Evolutionary conservation across 2,888 invertebrate genomes (phyloP).

Genomic region (Andrena bicolor): DNA sequence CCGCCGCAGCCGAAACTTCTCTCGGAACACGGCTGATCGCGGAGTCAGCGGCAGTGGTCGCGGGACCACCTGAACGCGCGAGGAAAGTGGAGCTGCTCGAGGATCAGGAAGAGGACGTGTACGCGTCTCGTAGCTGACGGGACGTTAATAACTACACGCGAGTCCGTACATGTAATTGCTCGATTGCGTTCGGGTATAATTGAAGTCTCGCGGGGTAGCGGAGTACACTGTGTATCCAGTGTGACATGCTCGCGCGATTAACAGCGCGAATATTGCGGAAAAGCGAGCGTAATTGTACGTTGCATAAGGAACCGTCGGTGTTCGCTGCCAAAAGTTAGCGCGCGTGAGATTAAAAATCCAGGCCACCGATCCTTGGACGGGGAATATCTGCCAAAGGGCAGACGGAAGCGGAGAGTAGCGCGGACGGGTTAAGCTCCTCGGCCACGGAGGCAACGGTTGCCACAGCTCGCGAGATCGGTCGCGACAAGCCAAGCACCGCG

Average conservation of each 20-base stretch:
- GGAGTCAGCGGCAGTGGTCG: conserved; percentile 55
- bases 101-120: conserved; percentile 21
- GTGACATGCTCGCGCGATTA: not conserved
- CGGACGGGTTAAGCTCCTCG: too few relatives aligned
- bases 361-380: too few relatives aligned
- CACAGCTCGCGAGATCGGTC: conserved; percentile 3
- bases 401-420: too few relatives aligned
- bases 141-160: conserved; percentile 33
- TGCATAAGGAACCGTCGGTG: too few relatives aligned
- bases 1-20: conserved; percentile 17
- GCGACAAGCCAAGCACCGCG: conserved; percentile 18
- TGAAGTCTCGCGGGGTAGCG: conserved; percentile 32
- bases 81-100: conserved; percentile 25
- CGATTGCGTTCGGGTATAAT: conserved; percentile 22
- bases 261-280: too few relatives aligned
- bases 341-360: too few relatives aligned
- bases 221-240: not conserved
- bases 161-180: conserved; percentile 30
- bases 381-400: too few relatives aligned
- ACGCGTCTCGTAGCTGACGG: conserved; percentile 23
- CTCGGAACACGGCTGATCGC: conserved; percentile 71
- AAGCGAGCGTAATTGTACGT: too few relatives aligned
- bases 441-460: too few relatives aligned
- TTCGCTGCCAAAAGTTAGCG: too few relatives aligned
- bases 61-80: conserved; percentile 15